Base-by-base conservation (phyloP, 2,888 invertebrate species). In the Cancer borealis region DNA sequence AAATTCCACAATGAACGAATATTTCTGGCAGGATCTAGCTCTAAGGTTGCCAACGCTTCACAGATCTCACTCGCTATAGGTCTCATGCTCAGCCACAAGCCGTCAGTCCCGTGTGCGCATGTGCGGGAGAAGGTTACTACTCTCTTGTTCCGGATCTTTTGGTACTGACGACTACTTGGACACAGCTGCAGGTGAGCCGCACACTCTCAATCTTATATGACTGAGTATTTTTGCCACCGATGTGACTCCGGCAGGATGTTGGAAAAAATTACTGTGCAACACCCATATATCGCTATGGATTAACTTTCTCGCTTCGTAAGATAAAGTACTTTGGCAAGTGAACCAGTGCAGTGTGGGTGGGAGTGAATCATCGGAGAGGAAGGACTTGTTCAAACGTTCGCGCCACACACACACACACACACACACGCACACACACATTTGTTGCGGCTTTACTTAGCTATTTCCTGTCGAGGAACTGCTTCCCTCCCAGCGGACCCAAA, bases 31-130 rank as follows among this genome's bases (percentile, higher is more conserved):
- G 54, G 39, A 54, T 8, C 39, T 39, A 54, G 30, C 26, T 54
- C 8, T 17, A 3, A 54, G 12, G 90, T 90, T 90, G 90, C 90
- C 90, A 46, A 54, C 90, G 39, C 54, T 90, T 54, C 30, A 17
- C 54, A 1, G 89, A 54, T 84, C 17, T 39, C 84, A 39, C 84
- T 84, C 0, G 73, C 73, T 79, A n/a, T n/a, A 21, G n/a, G 47
- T 60, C 60, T 60, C 26, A 26, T 60, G 17, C 21, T 54, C 54
- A 54, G n/a, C 46, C 46, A 89, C 47, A 46, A 89, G 90, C 90
- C 6, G 88, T 46, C 90, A 90, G 90, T 90, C 54, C 17, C 54
- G 26, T 90, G 54, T 90, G 90, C 54, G 54, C 90, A 90, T 90
- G 90, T 90, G 90, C 26, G 17, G 14, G 84, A 14, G 39, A 21